These are phyloP conservation scores for Drosophila subsilvestris DNA, from an alignment of 2,888 invertebrate genomes.

Conservation along the genomic window DNA sequence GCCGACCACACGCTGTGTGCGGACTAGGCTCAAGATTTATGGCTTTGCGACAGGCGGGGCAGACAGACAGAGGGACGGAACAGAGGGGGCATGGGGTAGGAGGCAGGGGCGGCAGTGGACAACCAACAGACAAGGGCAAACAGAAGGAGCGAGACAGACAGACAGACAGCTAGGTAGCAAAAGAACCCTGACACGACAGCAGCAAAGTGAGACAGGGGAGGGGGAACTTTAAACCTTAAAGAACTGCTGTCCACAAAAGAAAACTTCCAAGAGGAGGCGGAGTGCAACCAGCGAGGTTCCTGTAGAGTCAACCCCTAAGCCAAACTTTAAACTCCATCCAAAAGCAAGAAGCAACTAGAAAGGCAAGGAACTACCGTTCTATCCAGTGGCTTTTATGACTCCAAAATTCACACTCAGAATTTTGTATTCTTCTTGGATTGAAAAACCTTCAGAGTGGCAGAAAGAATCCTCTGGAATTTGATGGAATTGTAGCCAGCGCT, in stretches of 20 bases:
- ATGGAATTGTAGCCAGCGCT: no score
- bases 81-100: constrained; percentile 22
- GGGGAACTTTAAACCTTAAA: constrained; percentile 27
- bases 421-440: not conserved
- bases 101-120: constrained; percentile 2
- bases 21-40: constrained; percentile 75
- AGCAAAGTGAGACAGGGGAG: not conserved
- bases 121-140: constrained; percentile 29
- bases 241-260: constrained; percentile 35
- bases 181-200: constrained; percentile 7
- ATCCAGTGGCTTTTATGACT: not conserved
- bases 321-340: not conserved
- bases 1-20: constrained; percentile 60
- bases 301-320: not conserved
- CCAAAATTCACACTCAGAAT: not conserved
- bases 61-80: constrained; percentile 24
- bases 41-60: constrained; percentile 53
- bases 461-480: not conserved
- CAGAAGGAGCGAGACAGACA: constrained; percentile 7
- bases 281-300: not conserved
- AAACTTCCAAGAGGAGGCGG: constrained; percentile 14
- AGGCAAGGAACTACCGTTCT: not conserved
- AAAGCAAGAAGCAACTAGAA: not conserved
- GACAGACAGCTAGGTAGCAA: constrained; percentile 4
- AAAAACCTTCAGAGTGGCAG: not conserved